Evolutionary conservation across 2,797 vertebrate genomes (phyloP).

Genomic region (Falco novaeseelandiae): DNA sequence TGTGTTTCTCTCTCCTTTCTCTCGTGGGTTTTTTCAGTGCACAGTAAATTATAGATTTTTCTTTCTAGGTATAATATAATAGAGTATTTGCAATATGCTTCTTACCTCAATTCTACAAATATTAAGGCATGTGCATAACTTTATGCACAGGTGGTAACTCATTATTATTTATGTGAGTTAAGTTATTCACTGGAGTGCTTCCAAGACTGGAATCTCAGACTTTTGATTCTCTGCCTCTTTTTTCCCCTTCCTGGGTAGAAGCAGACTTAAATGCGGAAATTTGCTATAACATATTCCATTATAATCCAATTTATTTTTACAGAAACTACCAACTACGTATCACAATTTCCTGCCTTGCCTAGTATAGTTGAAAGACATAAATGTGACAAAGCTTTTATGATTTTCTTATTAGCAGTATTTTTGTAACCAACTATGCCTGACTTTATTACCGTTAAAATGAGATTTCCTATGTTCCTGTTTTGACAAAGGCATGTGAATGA

Average conservation of each 20-base stretch:
- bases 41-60: not conserved
- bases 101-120: not conserved
- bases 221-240: slow-evolving; percentile 24
- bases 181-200: slow-evolving; percentile 17
- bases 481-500: not conserved
- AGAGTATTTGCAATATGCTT: not conserved
- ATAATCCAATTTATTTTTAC: slow-evolving; percentile 16
- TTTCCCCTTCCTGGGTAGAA: not conserved
- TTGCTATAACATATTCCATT: not conserved
- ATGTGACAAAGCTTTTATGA: not conserved
- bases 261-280: not conserved
- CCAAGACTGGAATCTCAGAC: slow-evolving; percentile 19
- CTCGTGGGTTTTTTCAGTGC: not conserved
- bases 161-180: slow-evolving; percentile 26
- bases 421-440: not conserved
- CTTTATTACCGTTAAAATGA: not conserved
- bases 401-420: slow-evolving; percentile 7
- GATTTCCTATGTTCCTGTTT: not conserved
- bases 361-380: not conserved
- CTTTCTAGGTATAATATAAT: not conserved
- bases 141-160: slow-evolving; percentile 24
- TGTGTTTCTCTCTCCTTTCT: not conserved
- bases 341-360: slow-evolving; percentile 26
- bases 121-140: not conserved
- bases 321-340: slow-evolving; percentile 7